phyloP scores from a whole-genome alignment of 2,888 invertebrate genomes.

The Acleris holmiana region DNA sequence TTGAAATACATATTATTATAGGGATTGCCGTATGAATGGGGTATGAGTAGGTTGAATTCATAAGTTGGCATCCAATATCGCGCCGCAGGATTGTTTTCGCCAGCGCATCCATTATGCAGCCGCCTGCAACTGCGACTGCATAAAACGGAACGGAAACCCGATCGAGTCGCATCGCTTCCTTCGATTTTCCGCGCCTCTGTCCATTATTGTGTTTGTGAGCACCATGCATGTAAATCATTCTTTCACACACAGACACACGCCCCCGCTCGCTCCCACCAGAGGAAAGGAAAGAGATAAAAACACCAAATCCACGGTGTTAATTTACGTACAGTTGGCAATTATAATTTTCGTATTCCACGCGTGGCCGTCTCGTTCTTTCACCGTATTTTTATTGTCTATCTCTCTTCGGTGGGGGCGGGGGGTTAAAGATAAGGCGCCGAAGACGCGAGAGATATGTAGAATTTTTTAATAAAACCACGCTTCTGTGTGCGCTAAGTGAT shows the following conservation, averaged over 20 bases:
- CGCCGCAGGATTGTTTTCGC: conserved; percentile 39
- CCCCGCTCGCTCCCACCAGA: conserved; percentile 42
- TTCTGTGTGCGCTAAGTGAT: conserved; percentile 84
- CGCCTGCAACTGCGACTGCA: conserved; percentile 49
- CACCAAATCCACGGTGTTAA: conserved; percentile 79
- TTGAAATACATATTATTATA: too few species aligned
- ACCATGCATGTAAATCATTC: conserved; percentile 78
- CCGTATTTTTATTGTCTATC: conserved; percentile 71
- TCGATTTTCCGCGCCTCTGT: conserved; percentile 76
- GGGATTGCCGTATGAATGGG: too few species aligned
- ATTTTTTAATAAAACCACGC: conserved; percentile 81
- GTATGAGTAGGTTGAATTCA: not conserved
- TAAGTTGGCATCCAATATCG: conserved; percentile 19
- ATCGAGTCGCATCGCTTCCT: conserved; percentile 66
- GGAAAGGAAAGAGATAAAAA: conserved; percentile 56
- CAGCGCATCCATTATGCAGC: conserved; percentile 66
- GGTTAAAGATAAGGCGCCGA: conserved; percentile 74
- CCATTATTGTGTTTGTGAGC: conserved; percentile 79
- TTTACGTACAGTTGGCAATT: conserved; percentile 84
- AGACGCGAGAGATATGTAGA: conserved; percentile 83
- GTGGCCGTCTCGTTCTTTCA: conserved; percentile 72
- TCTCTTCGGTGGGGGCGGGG: conserved; percentile 62
- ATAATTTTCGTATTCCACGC: conserved; percentile 78
- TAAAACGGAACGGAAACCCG: conserved; percentile 71
- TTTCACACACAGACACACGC: conserved; percentile 43